Percentiles rank a stretch among this genome's conserved stretches.
Conservation (phyloP, 2,113 vertebrate genomes). For the Corythaixoides concolor region DNA sequence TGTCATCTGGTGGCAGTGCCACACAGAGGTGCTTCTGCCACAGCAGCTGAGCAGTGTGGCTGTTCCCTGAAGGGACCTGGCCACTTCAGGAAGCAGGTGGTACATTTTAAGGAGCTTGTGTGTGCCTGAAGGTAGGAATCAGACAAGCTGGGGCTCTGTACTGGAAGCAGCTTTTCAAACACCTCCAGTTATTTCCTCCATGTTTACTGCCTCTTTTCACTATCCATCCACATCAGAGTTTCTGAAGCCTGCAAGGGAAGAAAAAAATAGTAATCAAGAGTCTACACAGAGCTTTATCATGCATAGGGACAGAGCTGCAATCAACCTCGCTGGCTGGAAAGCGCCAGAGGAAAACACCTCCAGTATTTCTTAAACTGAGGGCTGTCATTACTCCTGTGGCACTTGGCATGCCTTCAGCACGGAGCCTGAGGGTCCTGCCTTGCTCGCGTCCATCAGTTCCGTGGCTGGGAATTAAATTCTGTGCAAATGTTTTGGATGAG, state of each 20-base stretch:
- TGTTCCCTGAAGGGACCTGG: background rate
- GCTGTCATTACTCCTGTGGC: background rate
- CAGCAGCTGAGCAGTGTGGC: background rate
- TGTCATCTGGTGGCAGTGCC: background rate
- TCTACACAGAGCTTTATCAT: background rate
- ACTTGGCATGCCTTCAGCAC: background rate
- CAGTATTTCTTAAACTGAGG: background rate
- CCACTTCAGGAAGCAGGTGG: background rate
- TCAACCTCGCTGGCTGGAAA: slow-evolving; percentile 16
- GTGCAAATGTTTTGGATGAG: slow-evolving; percentile 95
- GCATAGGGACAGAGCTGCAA: slow-evolving; percentile 15
- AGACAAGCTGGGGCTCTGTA: background rate
- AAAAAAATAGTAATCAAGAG: background rate
- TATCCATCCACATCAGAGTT: background rate
- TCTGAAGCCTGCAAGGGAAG: background rate
- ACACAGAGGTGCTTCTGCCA: background rate
- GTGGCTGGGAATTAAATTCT: slow-evolving; percentile 96
- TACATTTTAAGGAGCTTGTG: background rate
- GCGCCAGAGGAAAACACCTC: background rate
- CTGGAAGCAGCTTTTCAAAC: background rate
- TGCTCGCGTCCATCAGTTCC: slow-evolving; percentile 80
- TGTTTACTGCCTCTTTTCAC: background rate
- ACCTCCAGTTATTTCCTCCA: background rate
- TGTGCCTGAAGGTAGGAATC: background rate
- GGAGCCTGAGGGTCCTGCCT: background rate